phyloP scores from a whole-genome alignment of 2,888 invertebrate genomes.

The Diabrotica balteata region DNA sequence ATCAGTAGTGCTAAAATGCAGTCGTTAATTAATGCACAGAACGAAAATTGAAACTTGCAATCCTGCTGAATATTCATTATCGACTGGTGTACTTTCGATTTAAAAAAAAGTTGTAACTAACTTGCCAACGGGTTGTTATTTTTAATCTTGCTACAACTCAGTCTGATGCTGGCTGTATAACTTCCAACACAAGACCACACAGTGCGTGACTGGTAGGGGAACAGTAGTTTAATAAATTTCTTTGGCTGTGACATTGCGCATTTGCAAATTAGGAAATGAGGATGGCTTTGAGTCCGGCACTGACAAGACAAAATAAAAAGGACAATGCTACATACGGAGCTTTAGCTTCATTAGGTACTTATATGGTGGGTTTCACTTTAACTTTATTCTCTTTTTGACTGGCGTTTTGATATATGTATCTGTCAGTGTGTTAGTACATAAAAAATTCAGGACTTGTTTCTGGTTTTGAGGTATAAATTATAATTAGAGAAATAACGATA shows the following conservation, averaged over 20 bases:
- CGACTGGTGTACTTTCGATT: constrained; percentile 22
- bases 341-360: constrained; percentile 11
- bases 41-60: constrained; percentile 30
- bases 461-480: too few species aligned
- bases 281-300: constrained; percentile 4
- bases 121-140: constrained; percentile 17
- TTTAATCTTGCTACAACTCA: constrained; percentile 15
- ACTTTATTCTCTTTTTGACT: neutral
- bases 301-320: constrained; percentile 1
- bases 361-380: neutral
- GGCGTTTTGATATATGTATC: too few species aligned
- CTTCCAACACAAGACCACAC: constrained; percentile 34
- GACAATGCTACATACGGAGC: constrained; percentile 1
- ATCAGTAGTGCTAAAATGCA: constrained; percentile 10
- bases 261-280: constrained; percentile 37
- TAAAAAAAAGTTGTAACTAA: constrained; percentile 23
- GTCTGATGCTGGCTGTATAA: constrained; percentile 11
- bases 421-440: too few species aligned
- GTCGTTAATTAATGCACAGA: constrained; percentile 26
- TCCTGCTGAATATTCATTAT: constrained; percentile 34
- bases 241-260: constrained; percentile 32
- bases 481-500: too few species aligned
- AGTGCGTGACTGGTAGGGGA: constrained; percentile 27
- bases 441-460: too few species aligned
- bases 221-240: constrained; percentile 36